These are phyloP conservation scores for Graptemys geographica DNA, from an alignment of 2,797 vertebrate genomes.

Conservation along the genomic window DNA sequence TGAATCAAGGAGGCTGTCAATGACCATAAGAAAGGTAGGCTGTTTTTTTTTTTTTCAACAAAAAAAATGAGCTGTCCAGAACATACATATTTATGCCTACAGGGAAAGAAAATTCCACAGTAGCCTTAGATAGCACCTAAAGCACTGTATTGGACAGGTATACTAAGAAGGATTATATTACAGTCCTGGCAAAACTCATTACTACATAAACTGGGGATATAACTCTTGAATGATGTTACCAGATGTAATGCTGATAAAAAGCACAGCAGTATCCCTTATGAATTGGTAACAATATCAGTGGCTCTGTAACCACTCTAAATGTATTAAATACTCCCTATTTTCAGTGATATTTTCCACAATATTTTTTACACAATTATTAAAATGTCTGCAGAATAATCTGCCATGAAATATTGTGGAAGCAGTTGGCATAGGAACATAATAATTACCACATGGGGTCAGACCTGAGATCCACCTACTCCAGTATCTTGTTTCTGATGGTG, in stretches of 20 bases:
- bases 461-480: background rate
- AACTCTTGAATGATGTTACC: background rate
- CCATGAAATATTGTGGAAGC: background rate
- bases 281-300: background rate
- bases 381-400: background rate
- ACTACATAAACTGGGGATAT: background rate
- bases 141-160: background rate
- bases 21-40: background rate
- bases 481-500: background rate
- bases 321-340: background rate
- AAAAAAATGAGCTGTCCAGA: conserved; percentile 30
- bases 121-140: background rate
- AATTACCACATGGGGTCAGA: background rate
- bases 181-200: background rate
- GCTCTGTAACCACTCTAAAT: background rate
- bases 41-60: background rate
- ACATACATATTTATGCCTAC: background rate
- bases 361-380: background rate
- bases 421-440: background rate
- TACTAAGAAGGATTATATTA: background rate
- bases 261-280: background rate
- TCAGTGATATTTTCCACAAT: background rate
- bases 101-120: background rate
- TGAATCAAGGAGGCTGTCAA: conserved; percentile 14
- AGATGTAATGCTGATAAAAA: background rate